Evolutionary conservation across 2,888 invertebrate species (phyloP).

Genomic region (Limnephilus auricula): DNA sequence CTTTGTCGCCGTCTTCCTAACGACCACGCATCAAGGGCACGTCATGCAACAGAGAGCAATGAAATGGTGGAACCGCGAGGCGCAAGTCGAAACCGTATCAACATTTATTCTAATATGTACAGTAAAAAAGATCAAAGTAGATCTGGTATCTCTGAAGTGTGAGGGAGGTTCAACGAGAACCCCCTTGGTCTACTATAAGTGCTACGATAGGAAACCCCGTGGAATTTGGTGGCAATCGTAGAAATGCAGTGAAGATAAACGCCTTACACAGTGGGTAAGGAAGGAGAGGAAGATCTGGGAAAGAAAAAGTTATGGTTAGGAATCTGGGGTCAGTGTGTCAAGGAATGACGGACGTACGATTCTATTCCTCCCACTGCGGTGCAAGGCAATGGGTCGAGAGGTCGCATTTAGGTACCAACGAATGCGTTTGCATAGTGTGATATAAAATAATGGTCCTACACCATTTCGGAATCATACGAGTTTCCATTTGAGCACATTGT

Average conservation of each 20-base stretch:
- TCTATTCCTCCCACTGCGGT: too few relatives aligned
- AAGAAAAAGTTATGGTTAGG: too few relatives aligned
- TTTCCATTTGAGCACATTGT: background rate
- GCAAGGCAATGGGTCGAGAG: too few relatives aligned
- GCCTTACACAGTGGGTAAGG: too few relatives aligned
- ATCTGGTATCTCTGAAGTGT: background rate
- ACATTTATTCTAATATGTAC: background rate
- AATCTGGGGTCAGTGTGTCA: too few relatives aligned
- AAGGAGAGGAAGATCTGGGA: too few relatives aligned
- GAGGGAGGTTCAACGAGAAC: background rate
- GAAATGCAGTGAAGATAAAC: background rate
- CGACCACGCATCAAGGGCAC: constrained; percentile 52
- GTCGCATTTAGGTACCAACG: too few relatives aligned
- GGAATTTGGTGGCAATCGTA: background rate
- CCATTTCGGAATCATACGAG: background rate
- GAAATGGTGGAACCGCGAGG: constrained; percentile 7
- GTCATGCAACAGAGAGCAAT: constrained; percentile 53
- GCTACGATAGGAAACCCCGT: background rate
- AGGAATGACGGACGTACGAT: too few relatives aligned
- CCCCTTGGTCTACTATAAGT: background rate
- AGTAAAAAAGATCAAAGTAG: background rate
- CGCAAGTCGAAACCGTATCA: background rate
- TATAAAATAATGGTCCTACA: too few relatives aligned
- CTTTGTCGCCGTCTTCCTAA: background rate
- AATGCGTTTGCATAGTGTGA: too few relatives aligned